Base-by-base conservation (phyloP, 1,140 invertebrate genomes). In the Drosophila nikananu region DNA sequence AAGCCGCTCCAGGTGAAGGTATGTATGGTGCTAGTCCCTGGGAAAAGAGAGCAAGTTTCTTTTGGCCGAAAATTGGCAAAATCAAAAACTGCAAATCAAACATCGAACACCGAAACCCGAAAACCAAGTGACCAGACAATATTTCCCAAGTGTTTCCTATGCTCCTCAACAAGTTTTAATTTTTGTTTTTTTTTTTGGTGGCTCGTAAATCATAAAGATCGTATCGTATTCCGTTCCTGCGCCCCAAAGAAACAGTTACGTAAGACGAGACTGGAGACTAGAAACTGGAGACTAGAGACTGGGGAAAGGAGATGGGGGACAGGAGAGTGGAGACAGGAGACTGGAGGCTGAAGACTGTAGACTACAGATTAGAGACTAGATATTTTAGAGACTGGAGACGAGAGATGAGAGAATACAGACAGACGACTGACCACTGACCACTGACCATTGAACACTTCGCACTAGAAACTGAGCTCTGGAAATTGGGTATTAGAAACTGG, bases 191-290 rank as follows among this genome's bases (percentile, higher is more conserved):
- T 60, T 13, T 54, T 42, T 66, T 23, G 32, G 64, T 21, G 5
- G 5, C 65, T 67, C 61, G 32, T 52, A 68, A 52, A 68, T 52
- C 65, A 67, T 51, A 52, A 68, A 70, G 66, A 70, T 70, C 63
- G 66, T 70, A 66, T 67, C 64, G 51, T 52, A 21, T 52, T 52
- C 51, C 51, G n/a, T 54, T 54, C 52, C 52, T 54, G 52, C 19
- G 13, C 30, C n/a, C 12, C 30, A 21, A 8, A 13, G 3, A 21
- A 35, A 15, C 44, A 39, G 44, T 67, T 70, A 25, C 66, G 37
- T 41, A 68, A 54, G 48, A 4, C 30, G 13, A 54, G 27, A 25
- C 23, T 21, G 27, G 27, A 19, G 12, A 35, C 27, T 46, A 4
- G 44, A 13, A 6, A 46, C 42, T 12, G 19, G n/a, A 44, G 42